phyloP scores from a whole-genome alignment of 2,113 vertebrate species.

The Dasyornis broadbenti region DNA sequence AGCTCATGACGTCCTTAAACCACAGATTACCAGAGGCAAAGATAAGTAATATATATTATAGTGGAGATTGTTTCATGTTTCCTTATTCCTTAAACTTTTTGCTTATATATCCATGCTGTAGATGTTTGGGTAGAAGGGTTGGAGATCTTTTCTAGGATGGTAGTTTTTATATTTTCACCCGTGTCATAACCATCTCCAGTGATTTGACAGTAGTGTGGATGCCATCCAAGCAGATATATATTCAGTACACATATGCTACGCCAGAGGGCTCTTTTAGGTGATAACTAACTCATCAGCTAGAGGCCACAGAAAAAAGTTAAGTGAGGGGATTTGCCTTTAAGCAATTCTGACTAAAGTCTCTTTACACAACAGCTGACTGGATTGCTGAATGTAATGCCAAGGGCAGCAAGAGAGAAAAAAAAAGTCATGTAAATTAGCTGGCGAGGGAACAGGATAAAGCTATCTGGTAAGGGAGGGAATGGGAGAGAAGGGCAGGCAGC shows the following conservation, averaged over 20 bases:
- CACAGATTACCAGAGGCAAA: neutral
- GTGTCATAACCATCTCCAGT: neutral
- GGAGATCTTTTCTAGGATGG: neutral
- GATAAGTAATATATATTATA: neutral
- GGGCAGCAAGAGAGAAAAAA: neutral
- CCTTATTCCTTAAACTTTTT: neutral
- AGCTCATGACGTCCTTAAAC: neutral
- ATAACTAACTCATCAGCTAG: slow-evolving; percentile 51
- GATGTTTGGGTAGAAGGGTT: neutral
- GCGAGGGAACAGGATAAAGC: slow-evolving; percentile 25
- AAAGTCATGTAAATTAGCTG: slow-evolving; percentile 49
- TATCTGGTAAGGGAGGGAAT: neutral
- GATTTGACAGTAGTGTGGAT: neutral
- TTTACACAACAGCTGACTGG: slow-evolving; percentile 29
- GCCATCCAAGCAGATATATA: slow-evolving; percentile 11
- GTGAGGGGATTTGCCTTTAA: slow-evolving; percentile 52
- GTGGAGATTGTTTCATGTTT: neutral
- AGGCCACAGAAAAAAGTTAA: slow-evolving; percentile 9
- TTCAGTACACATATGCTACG: neutral
- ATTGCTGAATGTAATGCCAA: slow-evolving; percentile 25
- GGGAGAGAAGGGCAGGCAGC: slow-evolving; percentile 18
- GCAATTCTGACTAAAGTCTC: slow-evolving; percentile 28
- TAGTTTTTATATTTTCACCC: neutral
- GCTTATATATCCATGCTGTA: neutral
- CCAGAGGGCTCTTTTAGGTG: slow-evolving; percentile 50